Evolutionary conservation across 2,113 vertebrate species (phyloP), one percentile per base, ranked within the genome.

Genomic region (Ceuthmochares aereus): DNA sequence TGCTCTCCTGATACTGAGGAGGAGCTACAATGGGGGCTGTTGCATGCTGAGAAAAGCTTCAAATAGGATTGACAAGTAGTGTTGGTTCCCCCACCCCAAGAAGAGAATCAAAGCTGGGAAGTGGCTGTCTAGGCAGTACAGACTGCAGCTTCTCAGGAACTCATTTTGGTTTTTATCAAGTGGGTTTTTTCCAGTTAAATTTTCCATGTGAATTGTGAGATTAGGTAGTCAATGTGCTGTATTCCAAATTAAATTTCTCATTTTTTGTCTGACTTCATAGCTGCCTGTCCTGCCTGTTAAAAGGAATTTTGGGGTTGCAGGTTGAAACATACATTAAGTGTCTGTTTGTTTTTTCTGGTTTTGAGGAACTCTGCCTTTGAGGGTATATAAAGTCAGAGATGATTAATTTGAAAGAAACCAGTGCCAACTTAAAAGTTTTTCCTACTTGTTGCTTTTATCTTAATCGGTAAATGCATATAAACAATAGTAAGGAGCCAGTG

Each of bases 1-100:
- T 30, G 66, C 75, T 54, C 43, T 54, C 8, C 9, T 49, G 26
- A 25, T 70, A 18, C 5, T 26, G 16, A 14, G 30, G 47, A 74
- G 60, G n/a, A 68, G 32, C 47, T 56, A 27, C 8, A 11, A 9
- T 37, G 16, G 34, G 32, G 9, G 7, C 34, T 58, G 19, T 60
- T 64, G 20, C 23, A 16, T 17, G 17, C 43, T 69, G 30, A 64
- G 68, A 76, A 43, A 74, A 91, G 18, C 37, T 73, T 25, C 32
- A 73, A 27, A 22, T 56, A 27, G 16, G 15, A 25, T 12, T 54
- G n/a, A 26, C 54, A 70, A 54, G 15, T 6, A 12, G 8, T 49
- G 34, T 56, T 0, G 0, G 3, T 47, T 55, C 7, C 25, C 6
- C 6, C 12, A 15, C 4, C 6, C 3, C 15, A 36, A n/a, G 21